Conservation (phyloP, 2,888 invertebrate species). For the Agonopterix arenella region DNA sequence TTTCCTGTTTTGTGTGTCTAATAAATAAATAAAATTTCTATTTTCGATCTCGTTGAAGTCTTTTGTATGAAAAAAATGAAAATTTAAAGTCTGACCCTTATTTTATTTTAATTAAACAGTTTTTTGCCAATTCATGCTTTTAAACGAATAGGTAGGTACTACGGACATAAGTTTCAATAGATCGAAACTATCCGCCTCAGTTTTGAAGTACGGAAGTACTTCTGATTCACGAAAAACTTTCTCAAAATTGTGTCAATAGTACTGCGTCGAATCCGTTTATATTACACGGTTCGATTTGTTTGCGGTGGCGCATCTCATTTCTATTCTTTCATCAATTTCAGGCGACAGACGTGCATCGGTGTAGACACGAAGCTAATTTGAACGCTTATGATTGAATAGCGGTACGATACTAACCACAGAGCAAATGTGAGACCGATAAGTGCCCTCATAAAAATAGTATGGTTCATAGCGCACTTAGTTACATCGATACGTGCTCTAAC, state of each 20-base stretch:
- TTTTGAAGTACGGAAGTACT: too few species aligned
- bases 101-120: too few species aligned
- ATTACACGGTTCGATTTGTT: constrained; percentile 34
- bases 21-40: too few species aligned
- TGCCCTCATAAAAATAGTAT: constrained; percentile 19
- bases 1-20: too few species aligned
- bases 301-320: constrained; percentile 43
- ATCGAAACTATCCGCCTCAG: too few species aligned
- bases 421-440: constrained; percentile 22
- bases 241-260: constrained; percentile 2
- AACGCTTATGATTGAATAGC: constrained; percentile 52
- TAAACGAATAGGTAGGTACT: too few species aligned
- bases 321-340: constrained; percentile 41
- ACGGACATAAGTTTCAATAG: too few species aligned
- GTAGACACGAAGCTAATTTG: constrained; percentile 36
- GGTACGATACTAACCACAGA: constrained; percentile 43
- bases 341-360: constrained; percentile 50
- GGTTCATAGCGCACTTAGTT: constrained; percentile 20
- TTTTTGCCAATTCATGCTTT: too few species aligned
- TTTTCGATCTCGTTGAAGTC: too few species aligned
- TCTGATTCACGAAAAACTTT: too few species aligned
- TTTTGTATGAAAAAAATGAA: too few species aligned
- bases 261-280: constrained; percentile 23
- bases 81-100: too few species aligned
- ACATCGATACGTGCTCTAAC: constrained; percentile 12